phyloP scores from a whole-genome alignment of 2,113 vertebrate genomes.

The Tetrax tetrax region DNA sequence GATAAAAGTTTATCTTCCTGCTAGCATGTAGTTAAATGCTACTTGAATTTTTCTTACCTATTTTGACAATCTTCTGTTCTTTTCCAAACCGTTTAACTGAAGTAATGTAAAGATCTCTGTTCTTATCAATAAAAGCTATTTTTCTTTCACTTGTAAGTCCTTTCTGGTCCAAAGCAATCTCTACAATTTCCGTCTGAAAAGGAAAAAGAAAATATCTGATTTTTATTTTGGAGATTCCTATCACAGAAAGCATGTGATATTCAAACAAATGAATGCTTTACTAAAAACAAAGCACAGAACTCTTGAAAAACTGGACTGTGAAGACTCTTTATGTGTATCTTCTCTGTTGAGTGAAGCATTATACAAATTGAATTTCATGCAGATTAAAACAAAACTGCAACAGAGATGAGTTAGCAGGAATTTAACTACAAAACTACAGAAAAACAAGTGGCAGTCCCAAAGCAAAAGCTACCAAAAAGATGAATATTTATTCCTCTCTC shows the following conservation, averaged over 20 bases:
- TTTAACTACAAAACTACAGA: background rate
- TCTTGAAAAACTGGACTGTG: background rate
- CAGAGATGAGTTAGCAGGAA: background rate
- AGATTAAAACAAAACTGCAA: background rate
- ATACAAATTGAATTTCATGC: background rate
- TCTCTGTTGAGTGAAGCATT: background rate
- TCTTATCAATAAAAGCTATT: constrained; percentile 95
- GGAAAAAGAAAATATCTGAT: background rate
- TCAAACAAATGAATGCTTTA: background rate
- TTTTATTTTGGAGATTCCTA: background rate
- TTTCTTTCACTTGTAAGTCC: constrained; percentile 89
- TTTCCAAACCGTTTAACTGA: constrained; percentile 87
- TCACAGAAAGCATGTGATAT: background rate
- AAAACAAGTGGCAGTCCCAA: background rate
- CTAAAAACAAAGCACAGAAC: background rate
- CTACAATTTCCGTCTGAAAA: constrained; percentile 88
- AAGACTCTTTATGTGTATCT: background rate
- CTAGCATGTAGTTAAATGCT: background rate
- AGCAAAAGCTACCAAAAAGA: background rate
- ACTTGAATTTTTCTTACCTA: constrained; percentile 79
- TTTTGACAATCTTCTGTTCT: constrained; percentile 90
- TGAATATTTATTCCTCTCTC: background rate
- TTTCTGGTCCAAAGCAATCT: constrained; percentile 92
- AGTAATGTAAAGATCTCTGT: constrained; percentile 92
- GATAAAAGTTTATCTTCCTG: background rate